phyloP scores from a whole-genome alignment of 2,113 vertebrate species.

The Pithys albifrons region DNA sequence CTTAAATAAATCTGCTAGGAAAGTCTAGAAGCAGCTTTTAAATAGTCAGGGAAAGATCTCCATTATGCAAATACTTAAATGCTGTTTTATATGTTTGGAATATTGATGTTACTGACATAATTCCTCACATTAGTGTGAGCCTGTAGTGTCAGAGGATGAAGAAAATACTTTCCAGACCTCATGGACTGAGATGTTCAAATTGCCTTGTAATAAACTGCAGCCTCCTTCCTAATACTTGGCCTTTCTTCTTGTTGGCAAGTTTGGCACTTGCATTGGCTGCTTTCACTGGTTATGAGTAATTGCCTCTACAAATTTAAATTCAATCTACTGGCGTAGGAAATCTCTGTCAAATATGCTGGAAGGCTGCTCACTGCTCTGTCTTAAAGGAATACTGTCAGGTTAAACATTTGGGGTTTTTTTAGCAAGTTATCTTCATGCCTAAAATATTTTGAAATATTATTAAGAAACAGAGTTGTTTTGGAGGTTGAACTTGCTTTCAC shows the following conservation, averaged over 20 bases:
- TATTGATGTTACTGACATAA: slow-evolving; percentile 1
- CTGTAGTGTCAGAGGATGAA: background rate
- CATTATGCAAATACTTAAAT: background rate
- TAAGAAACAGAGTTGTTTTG: background rate
- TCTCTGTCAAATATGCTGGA: background rate
- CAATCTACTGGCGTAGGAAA: background rate
- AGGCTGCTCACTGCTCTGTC: background rate
- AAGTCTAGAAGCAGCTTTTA: slow-evolving; percentile 1
- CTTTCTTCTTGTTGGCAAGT: slow-evolving; percentile 2
- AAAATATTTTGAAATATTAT: background rate
- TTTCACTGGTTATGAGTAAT: slow-evolving; percentile 45
- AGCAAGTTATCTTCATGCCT: background rate
- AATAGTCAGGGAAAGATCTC: background rate
- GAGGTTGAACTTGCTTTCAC: background rate
- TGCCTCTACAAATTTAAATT: slow-evolving; percentile 50
- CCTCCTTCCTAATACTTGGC: slow-evolving; percentile 35
- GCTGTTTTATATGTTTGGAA: background rate
- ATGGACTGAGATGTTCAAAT: background rate
- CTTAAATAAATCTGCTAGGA: slow-evolving; percentile 20
- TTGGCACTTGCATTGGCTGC: slow-evolving; percentile 1
- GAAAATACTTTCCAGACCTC: background rate
- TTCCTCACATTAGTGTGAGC: background rate
- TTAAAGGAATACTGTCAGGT: background rate
- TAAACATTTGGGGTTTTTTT: background rate
- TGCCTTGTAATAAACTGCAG: background rate